phyloP scores from a whole-genome alignment of 2,888 invertebrate species.

The Stenodema calcarata region DNA sequence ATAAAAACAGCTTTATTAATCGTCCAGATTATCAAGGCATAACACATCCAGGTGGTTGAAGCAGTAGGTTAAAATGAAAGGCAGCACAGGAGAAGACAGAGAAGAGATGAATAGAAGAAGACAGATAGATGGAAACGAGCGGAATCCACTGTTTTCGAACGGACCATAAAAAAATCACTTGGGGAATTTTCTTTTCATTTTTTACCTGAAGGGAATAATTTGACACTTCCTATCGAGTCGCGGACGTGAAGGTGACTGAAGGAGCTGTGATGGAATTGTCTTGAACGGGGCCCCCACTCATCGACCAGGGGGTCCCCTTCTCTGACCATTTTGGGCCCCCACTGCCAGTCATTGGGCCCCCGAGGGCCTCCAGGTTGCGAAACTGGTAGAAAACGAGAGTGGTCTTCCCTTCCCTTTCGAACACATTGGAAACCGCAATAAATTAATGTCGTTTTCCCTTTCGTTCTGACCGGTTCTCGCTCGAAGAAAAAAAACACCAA shows the following conservation, averaged over 20 bases:
- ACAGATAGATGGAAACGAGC: not conserved
- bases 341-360: not conserved
- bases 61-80: slow-evolving; percentile 32
- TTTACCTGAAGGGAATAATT: slow-evolving; percentile 39
- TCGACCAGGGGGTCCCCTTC: not conserved
- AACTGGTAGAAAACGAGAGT: slow-evolving; percentile 42
- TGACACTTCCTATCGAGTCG: slow-evolving; percentile 29
- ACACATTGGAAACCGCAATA: slow-evolving; percentile 16
- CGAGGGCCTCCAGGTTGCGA: slow-evolving; percentile 17
- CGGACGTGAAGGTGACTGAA: slow-evolving; percentile 25
- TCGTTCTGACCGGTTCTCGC: slow-evolving; percentile 4
- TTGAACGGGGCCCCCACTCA: not conserved
- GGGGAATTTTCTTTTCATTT: not conserved
- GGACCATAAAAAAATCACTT: slow-evolving; percentile 20
- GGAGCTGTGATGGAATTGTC: not conserved
- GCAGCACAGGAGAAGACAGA: slow-evolving; percentile 34
- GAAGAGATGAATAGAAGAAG: slow-evolving; percentile 15
- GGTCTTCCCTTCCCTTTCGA: slow-evolving; percentile 3
- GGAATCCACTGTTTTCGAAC: slow-evolving; percentile 12
- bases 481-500: not conserved
- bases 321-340: not conserved
- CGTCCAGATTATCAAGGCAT: slow-evolving; percentile 35
- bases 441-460: slow-evolving; percentile 23
- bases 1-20: slow-evolving; percentile 38
- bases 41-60: slow-evolving; percentile 31